Evolutionary conservation across 2,888 invertebrate species (phyloP).

Genomic region (Synergus japonicus): DNA sequence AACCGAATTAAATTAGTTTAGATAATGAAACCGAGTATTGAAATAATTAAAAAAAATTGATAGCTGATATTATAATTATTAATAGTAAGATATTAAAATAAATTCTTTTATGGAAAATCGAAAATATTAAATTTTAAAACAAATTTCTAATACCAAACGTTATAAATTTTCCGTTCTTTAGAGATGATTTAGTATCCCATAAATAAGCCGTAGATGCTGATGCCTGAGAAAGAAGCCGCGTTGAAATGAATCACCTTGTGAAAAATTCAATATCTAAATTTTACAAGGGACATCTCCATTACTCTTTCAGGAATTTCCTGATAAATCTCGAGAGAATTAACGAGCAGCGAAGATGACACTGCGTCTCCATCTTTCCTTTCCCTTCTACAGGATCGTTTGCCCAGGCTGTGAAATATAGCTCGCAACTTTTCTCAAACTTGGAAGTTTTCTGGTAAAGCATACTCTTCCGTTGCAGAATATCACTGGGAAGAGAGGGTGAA

Average conservation of each 20-base stretch:
- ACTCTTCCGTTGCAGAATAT: constrained; percentile 41
- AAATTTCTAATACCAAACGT: neutral
- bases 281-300: constrained; percentile 68
- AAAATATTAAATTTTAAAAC: neutral
- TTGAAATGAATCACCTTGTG: constrained; percentile 52
- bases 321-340: constrained; percentile 75
- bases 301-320: constrained; percentile 66
- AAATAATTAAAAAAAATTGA: too few species aligned
- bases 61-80: too few species aligned
- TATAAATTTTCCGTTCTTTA: neutral
- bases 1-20: too few species aligned
- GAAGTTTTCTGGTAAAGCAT: constrained; percentile 64
- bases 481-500: neutral
- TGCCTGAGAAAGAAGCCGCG: neutral
- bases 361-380: constrained; percentile 63
- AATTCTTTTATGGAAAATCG: neutral
- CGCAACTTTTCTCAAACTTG: constrained; percentile 73
- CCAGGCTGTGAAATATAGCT: constrained; percentile 70
- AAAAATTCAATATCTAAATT: constrained; percentile 70
- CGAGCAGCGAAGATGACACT: constrained; percentile 74
- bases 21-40: too few species aligned
- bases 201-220: constrained; percentile 15
- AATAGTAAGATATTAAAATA: too few species aligned
- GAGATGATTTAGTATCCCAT: constrained; percentile 6
- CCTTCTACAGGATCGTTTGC: constrained; percentile 54